Base-by-base conservation (phyloP, 2,113 vertebrate genomes). In the Girardinichthys multiradiatus region DNA sequence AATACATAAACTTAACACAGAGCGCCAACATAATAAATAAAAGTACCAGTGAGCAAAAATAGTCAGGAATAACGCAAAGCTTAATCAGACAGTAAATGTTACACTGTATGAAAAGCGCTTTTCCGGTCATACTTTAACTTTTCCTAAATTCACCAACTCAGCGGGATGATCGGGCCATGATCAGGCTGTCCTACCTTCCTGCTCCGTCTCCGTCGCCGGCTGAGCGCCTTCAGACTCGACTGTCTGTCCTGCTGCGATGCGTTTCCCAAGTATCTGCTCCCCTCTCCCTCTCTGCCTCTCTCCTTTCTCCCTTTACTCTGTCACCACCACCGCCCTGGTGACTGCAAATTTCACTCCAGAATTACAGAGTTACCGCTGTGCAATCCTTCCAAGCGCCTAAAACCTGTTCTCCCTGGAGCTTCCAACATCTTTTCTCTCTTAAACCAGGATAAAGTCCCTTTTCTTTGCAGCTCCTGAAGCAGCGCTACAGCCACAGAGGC, bases 231-330 rank as follows among this genome's bases (percentile, higher is more conserved):
- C 84, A 89, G 90, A 76, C 74, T 86, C 86, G 83, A 88, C 81
- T 86, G 86, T 83, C 72, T 77, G 91, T 92, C 92, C 89, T 83
- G 91, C 88, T 90, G 92, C 88, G 91, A 90, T 72, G 91, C 86
- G 85, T 81, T 90, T 83, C 42, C 87, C 81, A 87, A 87, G 87
- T 85, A 83, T 90, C 86, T 82, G 80, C 81, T 82, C 21, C 74
- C 72, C 76, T 77, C 75, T 81, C 74, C 74, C 79, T 54, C 75
- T 29, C 67, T 63, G 58, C 30, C 72, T 70, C 74, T 19, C 78
- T 31, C 79, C 63, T 62, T 71, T 57, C 78, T 64, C 39, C 68
- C 72, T 68, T 79, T 77, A 57, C 72, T 77, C 76, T 64, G 42
- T 77, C 83, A 60, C 72, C 64, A 82, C 71, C 77, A 45, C 75